Evolutionary conservation across 2,113 vertebrate genomes (phyloP).

Genomic region (Menura novaehollandiae): DNA sequence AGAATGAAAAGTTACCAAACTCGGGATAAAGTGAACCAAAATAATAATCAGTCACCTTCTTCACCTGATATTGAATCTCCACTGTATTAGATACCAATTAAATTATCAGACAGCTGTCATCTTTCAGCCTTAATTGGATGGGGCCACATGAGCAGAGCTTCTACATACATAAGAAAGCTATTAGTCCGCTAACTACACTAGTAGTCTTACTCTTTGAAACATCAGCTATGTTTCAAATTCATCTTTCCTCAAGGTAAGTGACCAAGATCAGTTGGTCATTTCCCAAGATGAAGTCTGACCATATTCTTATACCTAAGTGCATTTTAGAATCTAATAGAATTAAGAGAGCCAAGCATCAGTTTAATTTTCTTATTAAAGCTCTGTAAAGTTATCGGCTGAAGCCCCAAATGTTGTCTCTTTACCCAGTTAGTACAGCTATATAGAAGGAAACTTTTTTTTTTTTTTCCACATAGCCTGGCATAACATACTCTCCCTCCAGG

Average conservation of each 20-base stretch:
- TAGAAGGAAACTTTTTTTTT: neutral
- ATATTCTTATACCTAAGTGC: neutral
- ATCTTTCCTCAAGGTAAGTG: neutral
- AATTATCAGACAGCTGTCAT: neutral
- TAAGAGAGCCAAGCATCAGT: neutral
- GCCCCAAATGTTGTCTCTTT: neutral
- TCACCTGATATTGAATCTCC: neutral
- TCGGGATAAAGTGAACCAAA: neutral
- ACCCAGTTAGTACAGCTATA: neutral
- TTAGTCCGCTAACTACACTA: neutral
- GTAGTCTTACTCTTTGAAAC: neutral
- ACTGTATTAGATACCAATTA: neutral
- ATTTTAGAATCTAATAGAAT: neutral
- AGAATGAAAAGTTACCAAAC: neutral
- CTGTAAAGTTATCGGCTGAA: neutral
- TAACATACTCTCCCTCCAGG: neutral
- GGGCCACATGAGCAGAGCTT: neutral
- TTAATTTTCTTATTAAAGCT: neutral
- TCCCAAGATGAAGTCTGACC: neutral
- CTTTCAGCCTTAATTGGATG: neutral
- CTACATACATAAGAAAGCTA: neutral
- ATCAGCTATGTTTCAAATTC: neutral
- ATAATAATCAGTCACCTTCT: neutral
- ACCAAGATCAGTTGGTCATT: neutral
- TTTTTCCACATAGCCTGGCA: neutral